phyloP scores from a whole-genome alignment of 2,797 vertebrate genomes.

The Poeciliopsis infans region DNA sequence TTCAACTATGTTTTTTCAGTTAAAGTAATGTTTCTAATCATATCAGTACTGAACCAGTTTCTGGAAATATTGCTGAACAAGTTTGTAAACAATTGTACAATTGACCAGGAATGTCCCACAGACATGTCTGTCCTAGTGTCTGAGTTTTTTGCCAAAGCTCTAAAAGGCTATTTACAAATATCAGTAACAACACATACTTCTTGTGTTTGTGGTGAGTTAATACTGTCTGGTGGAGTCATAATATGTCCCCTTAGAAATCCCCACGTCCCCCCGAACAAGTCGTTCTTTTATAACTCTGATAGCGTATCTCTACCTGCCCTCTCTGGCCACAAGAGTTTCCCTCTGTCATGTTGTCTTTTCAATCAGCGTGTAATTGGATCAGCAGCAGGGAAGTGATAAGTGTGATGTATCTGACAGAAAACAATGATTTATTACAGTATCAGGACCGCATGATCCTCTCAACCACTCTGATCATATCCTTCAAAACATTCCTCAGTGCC shows the following conservation, averaged over 20 bases:
- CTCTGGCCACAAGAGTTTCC: slow-evolving; percentile 43
- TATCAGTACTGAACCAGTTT: background rate
- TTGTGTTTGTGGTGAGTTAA: slow-evolving; percentile 13
- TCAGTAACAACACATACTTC: slow-evolving; percentile 44
- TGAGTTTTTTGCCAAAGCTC: background rate
- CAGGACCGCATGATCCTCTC: slow-evolving; percentile 53
- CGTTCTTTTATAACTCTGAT: slow-evolving; percentile 61
- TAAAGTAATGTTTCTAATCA: background rate
- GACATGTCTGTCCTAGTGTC: slow-evolving; percentile 4
- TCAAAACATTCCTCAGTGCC: slow-evolving; percentile 55
- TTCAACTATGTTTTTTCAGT: background rate
- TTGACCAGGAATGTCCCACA: background rate
- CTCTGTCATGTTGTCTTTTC: slow-evolving; percentile 68
- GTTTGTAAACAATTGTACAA: slow-evolving; percentile 24
- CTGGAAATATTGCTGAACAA: slow-evolving; percentile 9
- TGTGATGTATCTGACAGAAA: slow-evolving; percentile 45
- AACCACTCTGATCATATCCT: slow-evolving; percentile 58
- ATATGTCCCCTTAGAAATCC: slow-evolving; percentile 39
- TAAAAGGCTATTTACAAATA: slow-evolving; percentile 26
- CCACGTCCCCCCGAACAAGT: slow-evolving; percentile 23
- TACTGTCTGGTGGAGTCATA: slow-evolving; percentile 28
- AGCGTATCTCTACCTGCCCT: slow-evolving; percentile 57
- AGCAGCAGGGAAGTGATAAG: slow-evolving; percentile 72
- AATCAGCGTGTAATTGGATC: slow-evolving; percentile 82
- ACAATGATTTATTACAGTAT: slow-evolving; percentile 62